Conservation (phyloP, 2,113 vertebrate species). For the Laticauda colubrina region DNA sequence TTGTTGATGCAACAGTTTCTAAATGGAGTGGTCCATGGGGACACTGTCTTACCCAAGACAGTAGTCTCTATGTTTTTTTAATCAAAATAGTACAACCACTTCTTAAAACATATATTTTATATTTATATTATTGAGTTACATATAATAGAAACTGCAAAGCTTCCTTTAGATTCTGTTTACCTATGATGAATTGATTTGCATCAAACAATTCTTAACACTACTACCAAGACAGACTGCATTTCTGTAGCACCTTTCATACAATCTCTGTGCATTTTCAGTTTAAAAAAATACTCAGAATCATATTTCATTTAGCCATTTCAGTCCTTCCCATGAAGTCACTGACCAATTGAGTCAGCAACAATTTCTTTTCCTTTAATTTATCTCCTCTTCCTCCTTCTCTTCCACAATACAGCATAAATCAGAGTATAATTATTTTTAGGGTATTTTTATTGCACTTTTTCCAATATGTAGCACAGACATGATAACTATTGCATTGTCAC, state of each 20-base stretch:
- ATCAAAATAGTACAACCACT: not conserved
- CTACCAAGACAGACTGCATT: not conserved
- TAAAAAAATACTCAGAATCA: not conserved
- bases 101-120: no score
- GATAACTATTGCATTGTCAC: not conserved
- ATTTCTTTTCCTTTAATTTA: not conserved
- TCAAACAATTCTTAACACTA: not conserved
- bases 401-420: not conserved
- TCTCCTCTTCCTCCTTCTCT: not conserved
- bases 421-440: not conserved
- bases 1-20: not conserved
- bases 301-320: not conserved
- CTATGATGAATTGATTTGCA: not conserved
- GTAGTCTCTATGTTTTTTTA: not conserved
- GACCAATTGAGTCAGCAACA: not conserved
- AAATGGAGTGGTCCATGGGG: not conserved
- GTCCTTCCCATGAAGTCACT: not conserved
- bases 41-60: not conserved
- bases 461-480: not conserved
- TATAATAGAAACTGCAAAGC: not conserved
- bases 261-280: not conserved
- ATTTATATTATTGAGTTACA: no score
- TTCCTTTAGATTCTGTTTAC: not conserved
- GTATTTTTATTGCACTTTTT: not conserved
- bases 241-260: not conserved